Conservation (phyloP, 2,888 invertebrate species). For the Serripes groenlandicus region DNA sequence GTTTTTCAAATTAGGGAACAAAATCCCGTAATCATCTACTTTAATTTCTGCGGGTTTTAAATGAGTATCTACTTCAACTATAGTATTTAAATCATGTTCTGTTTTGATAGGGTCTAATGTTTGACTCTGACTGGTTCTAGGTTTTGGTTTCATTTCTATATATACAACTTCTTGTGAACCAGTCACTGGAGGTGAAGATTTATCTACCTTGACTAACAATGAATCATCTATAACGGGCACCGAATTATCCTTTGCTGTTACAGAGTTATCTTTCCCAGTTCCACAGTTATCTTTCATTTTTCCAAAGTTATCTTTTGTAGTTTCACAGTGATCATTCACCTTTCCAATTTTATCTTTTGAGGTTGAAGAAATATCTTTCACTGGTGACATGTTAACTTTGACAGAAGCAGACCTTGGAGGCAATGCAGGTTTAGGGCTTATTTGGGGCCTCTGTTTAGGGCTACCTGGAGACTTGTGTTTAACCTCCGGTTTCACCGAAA, state of each 20-base stretch:
- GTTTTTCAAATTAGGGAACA: constrained; percentile 61
- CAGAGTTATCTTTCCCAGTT: no score
- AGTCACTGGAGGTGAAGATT: constrained; percentile 39
- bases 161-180: constrained; percentile 48
- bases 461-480: neutral
- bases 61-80: neutral
- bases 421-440: constrained; percentile 42
- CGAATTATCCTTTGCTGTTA: no score
- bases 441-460: constrained; percentile 2
- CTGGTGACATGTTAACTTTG: no score
- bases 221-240: no score
- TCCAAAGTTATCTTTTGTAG: no score
- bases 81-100: neutral
- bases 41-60: constrained; percentile 28
- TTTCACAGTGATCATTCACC: no score
- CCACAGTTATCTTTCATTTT: no score
- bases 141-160: constrained; percentile 54
- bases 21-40: constrained; percentile 58
- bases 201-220: constrained; percentile 29
- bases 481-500: neutral
- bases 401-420: constrained; percentile 26
- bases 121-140: constrained; percentile 9
- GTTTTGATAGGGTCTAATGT: neutral
- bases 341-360: no score
- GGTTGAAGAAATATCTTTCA: no score